These are phyloP conservation scores for Strix aluco DNA, from an alignment of 2,113 vertebrate species.

Conservation along the genomic window DNA sequence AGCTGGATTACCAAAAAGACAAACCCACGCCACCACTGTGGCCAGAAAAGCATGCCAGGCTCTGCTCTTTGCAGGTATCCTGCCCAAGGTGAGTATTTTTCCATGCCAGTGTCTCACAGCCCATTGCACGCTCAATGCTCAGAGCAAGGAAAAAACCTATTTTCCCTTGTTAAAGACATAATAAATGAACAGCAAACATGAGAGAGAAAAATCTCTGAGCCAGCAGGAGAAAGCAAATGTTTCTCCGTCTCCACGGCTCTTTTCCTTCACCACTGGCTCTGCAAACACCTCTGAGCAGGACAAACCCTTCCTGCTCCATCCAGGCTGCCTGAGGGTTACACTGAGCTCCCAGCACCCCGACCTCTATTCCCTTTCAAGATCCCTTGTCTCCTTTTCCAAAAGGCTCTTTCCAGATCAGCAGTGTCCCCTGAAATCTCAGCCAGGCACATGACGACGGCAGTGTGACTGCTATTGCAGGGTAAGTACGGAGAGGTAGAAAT, in stretches of 20 bases:
- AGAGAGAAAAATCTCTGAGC: background rate
- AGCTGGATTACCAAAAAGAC: background rate
- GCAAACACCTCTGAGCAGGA: rapidly evolving
- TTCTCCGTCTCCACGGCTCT: rapidly evolving
- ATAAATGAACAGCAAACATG: rapidly evolving
- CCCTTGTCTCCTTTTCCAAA: background rate
- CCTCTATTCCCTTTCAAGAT: background rate
- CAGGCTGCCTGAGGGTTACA: background rate
- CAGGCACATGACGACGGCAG: rapidly evolving
- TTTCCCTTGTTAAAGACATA: background rate
- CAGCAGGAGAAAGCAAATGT: background rate
- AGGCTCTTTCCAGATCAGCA: background rate
- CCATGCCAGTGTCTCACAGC: background rate
- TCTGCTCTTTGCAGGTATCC: background rate
- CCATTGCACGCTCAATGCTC: rapidly evolving
- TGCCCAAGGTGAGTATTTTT: background rate
- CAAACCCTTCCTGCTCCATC: background rate
- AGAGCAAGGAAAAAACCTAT: background rate
- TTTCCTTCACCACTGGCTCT: background rate
- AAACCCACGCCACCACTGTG: rapidly evolving
- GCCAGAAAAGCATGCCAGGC: background rate
- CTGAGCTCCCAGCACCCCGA: background rate
- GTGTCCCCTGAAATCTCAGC: background rate
- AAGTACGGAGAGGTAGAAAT: background rate
- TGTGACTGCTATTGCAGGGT: rapidly evolving